These are phyloP conservation scores for Anarsia innoxiella DNA, from an alignment of 2,888 invertebrate species.

Conservation along the genomic window DNA sequence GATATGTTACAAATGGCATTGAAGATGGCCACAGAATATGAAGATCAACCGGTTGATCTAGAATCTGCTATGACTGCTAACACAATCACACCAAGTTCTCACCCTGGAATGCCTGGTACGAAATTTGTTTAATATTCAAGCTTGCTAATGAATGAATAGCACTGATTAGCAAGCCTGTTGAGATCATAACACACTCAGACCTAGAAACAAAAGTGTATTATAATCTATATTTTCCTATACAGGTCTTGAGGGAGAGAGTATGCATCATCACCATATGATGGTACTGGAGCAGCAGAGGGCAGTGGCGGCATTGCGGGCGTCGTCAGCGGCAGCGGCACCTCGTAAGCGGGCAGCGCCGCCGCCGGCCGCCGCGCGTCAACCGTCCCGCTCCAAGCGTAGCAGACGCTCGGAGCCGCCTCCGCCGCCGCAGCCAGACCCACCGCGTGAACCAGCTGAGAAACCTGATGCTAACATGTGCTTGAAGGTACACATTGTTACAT, in stretches of 20 bases:
- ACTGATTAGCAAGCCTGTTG: too few relatives aligned
- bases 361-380: conserved; percentile 57
- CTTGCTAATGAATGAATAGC: too few relatives aligned
- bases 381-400: conserved; percentile 40
- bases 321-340: conserved; percentile 24
- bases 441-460: conserved; percentile 82
- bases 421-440: conserved; percentile 71
- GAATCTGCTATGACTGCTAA: conserved; percentile 88
- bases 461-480: conserved; percentile 91
- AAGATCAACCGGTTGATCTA: conserved; percentile 88
- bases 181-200: too few relatives aligned
- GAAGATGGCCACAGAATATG: conserved; percentile 90
- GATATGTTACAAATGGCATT: conserved; percentile 90
- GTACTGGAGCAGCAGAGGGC: conserved; percentile 74
- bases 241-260: conserved; percentile 69
- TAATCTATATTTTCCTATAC: too few relatives aligned
- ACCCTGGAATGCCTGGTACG: conserved; percentile 73
- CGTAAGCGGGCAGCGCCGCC: conserved; percentile 43
- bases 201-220: too few relatives aligned
- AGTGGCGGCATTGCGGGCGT: conserved; percentile 53
- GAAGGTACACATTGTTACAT: too few relatives aligned
- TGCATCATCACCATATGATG: conserved; percentile 77
- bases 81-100: conserved; percentile 82
- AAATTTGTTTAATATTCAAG: too few relatives aligned
- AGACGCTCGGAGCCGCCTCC: conserved; percentile 44